Evolutionary conservation across 2,113 vertebrate species (phyloP).

Genomic region (Silurus meridionalis): DNA sequence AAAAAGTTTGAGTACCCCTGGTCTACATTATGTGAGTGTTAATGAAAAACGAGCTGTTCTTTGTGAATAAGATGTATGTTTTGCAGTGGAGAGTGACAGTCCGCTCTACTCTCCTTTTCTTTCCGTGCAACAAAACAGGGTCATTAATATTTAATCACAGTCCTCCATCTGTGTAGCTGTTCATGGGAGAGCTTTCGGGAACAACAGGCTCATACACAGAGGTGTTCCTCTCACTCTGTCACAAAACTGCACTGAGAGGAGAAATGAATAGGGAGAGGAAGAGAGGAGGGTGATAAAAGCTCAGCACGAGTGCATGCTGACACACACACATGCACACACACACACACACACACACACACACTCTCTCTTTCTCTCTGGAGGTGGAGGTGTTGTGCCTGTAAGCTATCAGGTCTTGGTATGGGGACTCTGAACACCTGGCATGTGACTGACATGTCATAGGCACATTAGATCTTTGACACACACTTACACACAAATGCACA

Average conservation of each 20-base stretch:
- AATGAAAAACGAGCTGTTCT: background rate
- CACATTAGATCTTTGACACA: background rate
- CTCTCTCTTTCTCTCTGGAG: slow-evolving; percentile 5
- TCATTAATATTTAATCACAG: slow-evolving; percentile 56
- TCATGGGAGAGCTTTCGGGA: slow-evolving; percentile 7
- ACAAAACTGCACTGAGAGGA: background rate
- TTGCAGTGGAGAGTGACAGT: slow-evolving; percentile 23
- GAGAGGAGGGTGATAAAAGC: slow-evolving; percentile 24
- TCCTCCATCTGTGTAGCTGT: slow-evolving; percentile 43
- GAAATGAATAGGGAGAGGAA: background rate
- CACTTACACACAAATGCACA: background rate
- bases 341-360: background rate
- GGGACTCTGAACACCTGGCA: slow-evolving; percentile 49
- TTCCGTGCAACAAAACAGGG: slow-evolving; percentile 31
- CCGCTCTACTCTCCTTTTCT: slow-evolving; percentile 28
- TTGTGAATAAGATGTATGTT: slow-evolving; percentile 3
- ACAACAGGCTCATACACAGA: slow-evolving; percentile 10
- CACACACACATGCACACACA: background rate
- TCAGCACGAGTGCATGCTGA: background rate
- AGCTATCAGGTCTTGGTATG: slow-evolving; percentile 22
- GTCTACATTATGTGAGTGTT: background rate
- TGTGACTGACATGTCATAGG: slow-evolving; percentile 31
- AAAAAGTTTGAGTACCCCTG: background rate
- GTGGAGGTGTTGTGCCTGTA: background rate
- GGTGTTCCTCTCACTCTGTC: slow-evolving; percentile 23